A percentile compares a stretch with the other conserved stretches of the same genome.
Conservation (phyloP, 2,113 vertebrate species). For the Cololabis saira region DNA sequence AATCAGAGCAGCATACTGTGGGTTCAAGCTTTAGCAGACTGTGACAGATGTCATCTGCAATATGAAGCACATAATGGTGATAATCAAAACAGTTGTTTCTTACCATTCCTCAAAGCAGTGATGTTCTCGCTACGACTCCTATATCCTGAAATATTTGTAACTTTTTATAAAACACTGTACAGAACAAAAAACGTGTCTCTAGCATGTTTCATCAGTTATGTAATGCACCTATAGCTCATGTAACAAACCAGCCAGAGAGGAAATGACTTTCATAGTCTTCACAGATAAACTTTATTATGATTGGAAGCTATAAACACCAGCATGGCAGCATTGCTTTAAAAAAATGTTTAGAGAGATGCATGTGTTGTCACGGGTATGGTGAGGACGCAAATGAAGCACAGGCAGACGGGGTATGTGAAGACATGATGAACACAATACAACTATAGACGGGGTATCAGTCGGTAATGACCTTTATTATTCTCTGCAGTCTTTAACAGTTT, state of each 20-base stretch:
- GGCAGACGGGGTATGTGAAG: too few relatives aligned
- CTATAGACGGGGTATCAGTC: too few relatives aligned
- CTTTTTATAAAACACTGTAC: background rate
- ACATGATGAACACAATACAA: too few relatives aligned
- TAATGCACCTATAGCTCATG: too few relatives aligned
- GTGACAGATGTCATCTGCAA: conserved; percentile 8
- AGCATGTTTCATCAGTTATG: background rate
- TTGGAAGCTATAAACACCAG: background rate
- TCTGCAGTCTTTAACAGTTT: too few relatives aligned
- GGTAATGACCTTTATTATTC: too few relatives aligned
- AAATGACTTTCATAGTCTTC: background rate
- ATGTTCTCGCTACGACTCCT: background rate
- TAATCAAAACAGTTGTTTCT: conserved; percentile 15
- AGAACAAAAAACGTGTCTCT: background rate
- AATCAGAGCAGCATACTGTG: conserved; percentile 3
- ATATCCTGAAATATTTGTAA: background rate
- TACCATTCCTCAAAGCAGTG: background rate
- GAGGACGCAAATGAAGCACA: too few relatives aligned
- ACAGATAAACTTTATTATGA: background rate
- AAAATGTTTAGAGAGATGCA: background rate
- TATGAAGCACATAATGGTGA: background rate
- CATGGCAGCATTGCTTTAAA: too few relatives aligned
- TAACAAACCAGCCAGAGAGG: too few relatives aligned
- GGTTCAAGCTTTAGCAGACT: conserved; percentile 9
- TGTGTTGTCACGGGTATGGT: too few relatives aligned